Evolutionary conservation across 2,113 vertebrate genomes (phyloP).

Genomic region (Leucosticte australis): DNA sequence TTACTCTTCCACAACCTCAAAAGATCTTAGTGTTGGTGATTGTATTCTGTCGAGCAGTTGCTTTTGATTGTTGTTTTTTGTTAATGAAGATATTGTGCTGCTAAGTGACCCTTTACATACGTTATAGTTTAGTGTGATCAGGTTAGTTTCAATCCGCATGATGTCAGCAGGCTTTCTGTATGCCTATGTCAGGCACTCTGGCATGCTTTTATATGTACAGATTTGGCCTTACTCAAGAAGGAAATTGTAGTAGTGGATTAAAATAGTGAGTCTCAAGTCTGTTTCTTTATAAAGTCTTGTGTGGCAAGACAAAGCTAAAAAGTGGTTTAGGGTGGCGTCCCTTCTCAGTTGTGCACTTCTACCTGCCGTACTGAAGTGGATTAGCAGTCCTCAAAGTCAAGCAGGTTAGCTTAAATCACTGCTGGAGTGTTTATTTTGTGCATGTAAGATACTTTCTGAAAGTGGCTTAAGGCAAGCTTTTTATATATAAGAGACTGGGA

Average conservation of each 20-base stretch:
- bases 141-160: not conserved
- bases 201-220: not conserved
- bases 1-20: not conserved
- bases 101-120: not conserved
- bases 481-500: conserved; percentile 24
- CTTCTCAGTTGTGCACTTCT: not conserved
- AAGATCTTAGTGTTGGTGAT: not conserved
- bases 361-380: not conserved
- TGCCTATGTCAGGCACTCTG: not conserved
- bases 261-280: not conserved
- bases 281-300: not conserved
- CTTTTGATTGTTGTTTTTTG: not conserved
- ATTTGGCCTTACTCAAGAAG: not conserved
- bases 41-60: not conserved
- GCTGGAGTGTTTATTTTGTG: conserved; percentile 8
- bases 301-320: not conserved
- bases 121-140: not conserved
- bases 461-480: conserved; percentile 51
- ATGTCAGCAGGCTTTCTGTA: not conserved
- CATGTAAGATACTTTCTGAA: conserved; percentile 29
- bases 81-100: not conserved
- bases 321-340: not conserved
- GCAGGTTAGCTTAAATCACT: not conserved
- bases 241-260: not conserved
- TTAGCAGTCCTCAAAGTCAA: conserved; percentile 45